These are phyloP conservation scores for Aphelocoma californica DNA, from an alignment of 2,797 vertebrate genomes.

Conservation along the genomic window DNA sequence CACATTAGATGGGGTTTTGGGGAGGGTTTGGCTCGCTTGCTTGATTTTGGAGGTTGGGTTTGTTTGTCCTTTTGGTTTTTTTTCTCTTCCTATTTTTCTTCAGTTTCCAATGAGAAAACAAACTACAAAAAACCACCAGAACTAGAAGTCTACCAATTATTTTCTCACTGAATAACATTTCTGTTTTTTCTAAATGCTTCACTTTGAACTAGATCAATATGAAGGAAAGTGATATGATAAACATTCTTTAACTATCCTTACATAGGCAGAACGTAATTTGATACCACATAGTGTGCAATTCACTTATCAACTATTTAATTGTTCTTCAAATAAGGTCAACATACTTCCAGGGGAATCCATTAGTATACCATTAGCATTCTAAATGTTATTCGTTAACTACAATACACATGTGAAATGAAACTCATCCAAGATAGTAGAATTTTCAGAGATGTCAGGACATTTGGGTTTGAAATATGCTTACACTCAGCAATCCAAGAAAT, in stretches of 20 bases:
- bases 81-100: neutral
- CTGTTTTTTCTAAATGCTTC: neutral
- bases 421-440: neutral
- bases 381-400: neutral
- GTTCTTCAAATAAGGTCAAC: neutral
- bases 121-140: neutral
- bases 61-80: rapidly evolving
- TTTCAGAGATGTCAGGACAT: neutral
- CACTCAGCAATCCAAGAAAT: neutral
- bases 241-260: neutral
- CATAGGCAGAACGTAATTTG: neutral
- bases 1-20: neutral
- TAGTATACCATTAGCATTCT: neutral
- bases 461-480: neutral
- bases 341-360: neutral
- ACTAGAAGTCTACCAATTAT: neutral
- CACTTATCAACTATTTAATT: neutral
- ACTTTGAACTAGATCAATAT: neutral
- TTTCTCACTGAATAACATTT: neutral
- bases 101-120: neutral
- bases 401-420: neutral
- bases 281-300: neutral
- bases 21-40: neutral
- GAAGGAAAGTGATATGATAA: neutral
- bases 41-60: rapidly evolving